phyloP scores from a whole-genome alignment of 2,113 vertebrate species.

The Ia io region DNA sequence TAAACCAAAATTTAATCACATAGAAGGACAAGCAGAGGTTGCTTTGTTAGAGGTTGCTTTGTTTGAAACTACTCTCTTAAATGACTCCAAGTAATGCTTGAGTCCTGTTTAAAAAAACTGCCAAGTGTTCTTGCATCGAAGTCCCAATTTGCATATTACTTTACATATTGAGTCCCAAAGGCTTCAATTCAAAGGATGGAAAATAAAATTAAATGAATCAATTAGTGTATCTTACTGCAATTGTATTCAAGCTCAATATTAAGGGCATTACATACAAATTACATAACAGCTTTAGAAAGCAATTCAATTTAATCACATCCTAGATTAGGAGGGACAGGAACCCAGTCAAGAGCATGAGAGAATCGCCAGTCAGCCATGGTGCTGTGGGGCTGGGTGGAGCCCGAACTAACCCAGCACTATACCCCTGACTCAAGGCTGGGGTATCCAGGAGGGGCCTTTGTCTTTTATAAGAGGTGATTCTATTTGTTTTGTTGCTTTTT shows the following conservation, averaged over 20 bases:
- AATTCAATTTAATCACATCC: slow-evolving; percentile 69
- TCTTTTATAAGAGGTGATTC: not conserved
- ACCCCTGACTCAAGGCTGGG: not conserved
- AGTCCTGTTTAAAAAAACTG: slow-evolving; percentile 62
- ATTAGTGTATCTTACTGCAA: slow-evolving; percentile 72
- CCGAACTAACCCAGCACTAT: not conserved
- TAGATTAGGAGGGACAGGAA: slow-evolving; percentile 55
- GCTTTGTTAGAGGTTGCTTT: slow-evolving; percentile 58
- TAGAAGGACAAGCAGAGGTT: slow-evolving; percentile 49
- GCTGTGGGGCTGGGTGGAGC: not conserved
- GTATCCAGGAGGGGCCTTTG: not conserved
- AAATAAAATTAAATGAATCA: slow-evolving; percentile 78
- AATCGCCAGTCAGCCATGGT: not conserved
- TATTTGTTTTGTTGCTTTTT: not conserved
- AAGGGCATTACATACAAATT: slow-evolving; percentile 69
- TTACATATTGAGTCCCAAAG: slow-evolving; percentile 72
- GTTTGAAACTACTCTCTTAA: slow-evolving; percentile 67
- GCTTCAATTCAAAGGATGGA: slow-evolving; percentile 70
- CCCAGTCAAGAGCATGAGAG: slow-evolving; percentile 4
- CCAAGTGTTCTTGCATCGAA: slow-evolving; percentile 66
- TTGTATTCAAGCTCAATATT: slow-evolving; percentile 71
- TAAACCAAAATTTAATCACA: slow-evolving; percentile 57
- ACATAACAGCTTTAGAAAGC: slow-evolving; percentile 74
- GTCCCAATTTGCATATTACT: slow-evolving; percentile 71
- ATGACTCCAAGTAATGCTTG: slow-evolving; percentile 62